These are phyloP conservation scores for Leucophenga maculata DNA, from an alignment of 2,888 invertebrate species.

Conservation along the genomic window DNA sequence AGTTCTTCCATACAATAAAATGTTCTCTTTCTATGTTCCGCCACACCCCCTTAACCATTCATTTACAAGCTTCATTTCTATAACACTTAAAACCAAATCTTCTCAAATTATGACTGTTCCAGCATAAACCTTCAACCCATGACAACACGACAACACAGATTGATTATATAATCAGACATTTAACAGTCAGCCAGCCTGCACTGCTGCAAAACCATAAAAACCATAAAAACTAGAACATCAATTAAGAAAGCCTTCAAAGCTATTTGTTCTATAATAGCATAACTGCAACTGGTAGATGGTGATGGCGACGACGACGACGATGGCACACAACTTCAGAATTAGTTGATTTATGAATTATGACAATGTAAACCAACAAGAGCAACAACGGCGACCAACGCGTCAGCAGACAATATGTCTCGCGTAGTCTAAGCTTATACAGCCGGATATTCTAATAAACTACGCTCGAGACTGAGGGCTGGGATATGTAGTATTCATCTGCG, in stretches of 20 bases:
- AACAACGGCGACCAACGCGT: conserved; percentile 21
- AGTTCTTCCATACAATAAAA: no score
- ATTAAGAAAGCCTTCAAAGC: conserved; percentile 46
- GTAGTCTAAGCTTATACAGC: conserved; percentile 52
- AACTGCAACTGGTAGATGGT: neutral
- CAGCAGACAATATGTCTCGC: conserved; percentile 51
- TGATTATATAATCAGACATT: conserved; percentile 15
- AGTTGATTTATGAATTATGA: conserved; percentile 68
- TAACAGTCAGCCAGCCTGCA: neutral
- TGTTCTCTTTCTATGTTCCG: no score
- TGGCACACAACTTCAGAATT: conserved; percentile 57
- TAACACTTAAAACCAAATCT: no score
- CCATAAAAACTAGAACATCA: conserved; percentile 34
- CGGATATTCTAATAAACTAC: conserved; percentile 64
- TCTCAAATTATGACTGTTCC: neutral
- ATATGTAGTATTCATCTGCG: conserved; percentile 15
- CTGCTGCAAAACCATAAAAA: neutral
- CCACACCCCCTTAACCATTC: no score
- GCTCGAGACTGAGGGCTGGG: conserved; percentile 29
- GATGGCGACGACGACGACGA: conserved; percentile 21
- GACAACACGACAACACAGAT: conserved; percentile 15
- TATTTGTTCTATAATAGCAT: conserved; percentile 49
- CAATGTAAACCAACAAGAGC: conserved; percentile 49
- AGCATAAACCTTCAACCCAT: conserved; percentile 1
- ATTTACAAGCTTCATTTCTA: no score